These are phyloP conservation scores for Selenia dentaria DNA, from an alignment of 2,888 invertebrate genomes.

Conservation along the genomic window DNA sequence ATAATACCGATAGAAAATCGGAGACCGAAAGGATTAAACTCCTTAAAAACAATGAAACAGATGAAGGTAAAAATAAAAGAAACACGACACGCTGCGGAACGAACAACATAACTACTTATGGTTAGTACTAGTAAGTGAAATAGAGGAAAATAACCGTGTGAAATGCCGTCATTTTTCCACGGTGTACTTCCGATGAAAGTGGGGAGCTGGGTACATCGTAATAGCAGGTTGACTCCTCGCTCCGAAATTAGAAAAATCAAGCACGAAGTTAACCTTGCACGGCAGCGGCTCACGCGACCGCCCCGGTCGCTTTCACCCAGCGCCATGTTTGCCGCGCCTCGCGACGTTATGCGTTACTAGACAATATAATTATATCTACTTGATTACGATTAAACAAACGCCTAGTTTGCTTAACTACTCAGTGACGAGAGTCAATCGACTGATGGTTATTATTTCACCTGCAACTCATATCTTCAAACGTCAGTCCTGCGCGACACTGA, in stretches of 20 bases:
- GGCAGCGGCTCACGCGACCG: conserved; percentile 66
- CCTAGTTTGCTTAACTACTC: too few species aligned
- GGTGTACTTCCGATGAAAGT: conserved; percentile 75
- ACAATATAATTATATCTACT: conserved; percentile 52
- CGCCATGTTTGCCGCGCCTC: conserved; percentile 57
- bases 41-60: too few species aligned
- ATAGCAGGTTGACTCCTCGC: conserved; percentile 63
- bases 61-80: too few species aligned
- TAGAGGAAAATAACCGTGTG: conserved; percentile 48
- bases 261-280: conserved; percentile 66
- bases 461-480: too few species aligned
- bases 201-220: conserved; percentile 54
- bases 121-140: too few species aligned
- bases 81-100: too few species aligned
- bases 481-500: too few species aligned
- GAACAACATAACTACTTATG: too few species aligned
- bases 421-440: too few species aligned
- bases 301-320: conserved; percentile 70
- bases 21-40: too few species aligned
- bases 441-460: too few species aligned
- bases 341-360: conserved; percentile 54
- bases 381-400: conserved; percentile 5
- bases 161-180: conserved; percentile 65
- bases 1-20: too few species aligned
- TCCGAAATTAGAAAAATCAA: conserved; percentile 75